phyloP scores from a whole-genome alignment of 2,797 vertebrate species.

The Sylvilagus floridanus region DNA sequence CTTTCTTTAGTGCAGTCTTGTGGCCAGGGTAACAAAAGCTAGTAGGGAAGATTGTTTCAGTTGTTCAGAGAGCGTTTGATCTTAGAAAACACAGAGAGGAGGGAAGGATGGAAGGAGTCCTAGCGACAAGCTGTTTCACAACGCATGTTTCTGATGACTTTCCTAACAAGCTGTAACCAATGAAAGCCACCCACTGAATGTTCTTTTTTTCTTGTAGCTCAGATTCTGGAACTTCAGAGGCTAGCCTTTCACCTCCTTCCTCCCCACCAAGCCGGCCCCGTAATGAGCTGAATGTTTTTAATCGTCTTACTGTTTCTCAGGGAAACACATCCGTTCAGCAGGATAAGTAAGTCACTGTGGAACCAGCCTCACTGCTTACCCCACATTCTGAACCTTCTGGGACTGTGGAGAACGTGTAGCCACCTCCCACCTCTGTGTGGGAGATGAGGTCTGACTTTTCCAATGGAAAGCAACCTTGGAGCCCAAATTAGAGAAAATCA shows the following conservation, averaged over 20 bases:
- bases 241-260: conserved; percentile 92
- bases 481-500: conserved; percentile 70
- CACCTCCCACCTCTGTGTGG: conserved; percentile 63
- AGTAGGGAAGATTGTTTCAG: conserved; percentile 52
- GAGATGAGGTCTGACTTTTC: conserved; percentile 68
- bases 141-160: conserved; percentile 86
- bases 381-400: conserved; percentile 45
- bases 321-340: conserved; percentile 90
- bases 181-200: conserved; percentile 86
- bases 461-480: conserved; percentile 57
- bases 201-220: conserved; percentile 91
- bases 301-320: conserved; percentile 92
- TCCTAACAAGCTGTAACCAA: conserved; percentile 85
- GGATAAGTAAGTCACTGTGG: conserved; percentile 91
- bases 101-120: conserved; percentile 42
- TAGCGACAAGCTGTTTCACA: conserved; percentile 69
- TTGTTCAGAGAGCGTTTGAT: conserved; percentile 56
- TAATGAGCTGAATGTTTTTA: conserved; percentile 94
- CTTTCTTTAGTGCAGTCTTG: conserved; percentile 66
- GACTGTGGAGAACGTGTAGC: conserved; percentile 69
- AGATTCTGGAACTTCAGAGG: conserved; percentile 91
- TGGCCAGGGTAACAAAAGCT: conserved; percentile 63
- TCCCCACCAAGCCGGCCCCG: conserved; percentile 92
- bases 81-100: not conserved
- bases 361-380: conserved; percentile 77